Evolutionary conservation across 2,888 invertebrate species (phyloP), one percentile per base, ranked within the genome.

Genomic region (Phlogophora meticulosa): DNA sequence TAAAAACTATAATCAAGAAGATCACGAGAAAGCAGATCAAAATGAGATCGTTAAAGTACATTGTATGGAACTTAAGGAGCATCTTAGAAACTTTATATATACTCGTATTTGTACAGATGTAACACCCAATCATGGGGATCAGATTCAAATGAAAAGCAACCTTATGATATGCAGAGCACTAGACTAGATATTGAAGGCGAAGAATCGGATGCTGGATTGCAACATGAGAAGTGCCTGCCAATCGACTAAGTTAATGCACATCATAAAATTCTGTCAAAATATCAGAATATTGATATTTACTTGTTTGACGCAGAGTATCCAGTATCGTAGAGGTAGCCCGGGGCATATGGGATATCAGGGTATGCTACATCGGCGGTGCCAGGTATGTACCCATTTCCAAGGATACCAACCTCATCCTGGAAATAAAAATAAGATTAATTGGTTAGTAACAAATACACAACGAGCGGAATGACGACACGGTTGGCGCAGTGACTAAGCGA

Each of bases 291-390:
- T 34, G 11, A 51, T 51, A 79, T 77, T 86, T 86, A 94, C 94
- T 87, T 87, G 72, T 89, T 91, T 7, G 89, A 80, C 32, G 85
- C 83, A 38, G 88, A 83, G 59, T 91, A 93, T 32, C 86, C 88
- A 49, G 80, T 73, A 40, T 91, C 91, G 64, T 95, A 95, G 2
- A 88, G 83, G 61, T 94, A 95, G 0, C 91, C 93, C 10, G 95
- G 95, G 0, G 95, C 95, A 63, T 95, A 95, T 0, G 92, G 90
- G 17, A 95, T 82, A 72, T 94, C 94, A 28, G 95, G 94, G 56
- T 93, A 95, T 0, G 89, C 87, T 0, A 94, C 88, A 71, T 95
- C 94, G 7, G 86, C 83, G 1, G 91, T 88, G 3, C 78, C 84
- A 4, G 89, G 86, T 0, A 88, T 80, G 49, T 88, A 94, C 1